Evolutionary conservation across 2,888 invertebrate species (phyloP).

Genomic region (Microdon myrmicae): DNA sequence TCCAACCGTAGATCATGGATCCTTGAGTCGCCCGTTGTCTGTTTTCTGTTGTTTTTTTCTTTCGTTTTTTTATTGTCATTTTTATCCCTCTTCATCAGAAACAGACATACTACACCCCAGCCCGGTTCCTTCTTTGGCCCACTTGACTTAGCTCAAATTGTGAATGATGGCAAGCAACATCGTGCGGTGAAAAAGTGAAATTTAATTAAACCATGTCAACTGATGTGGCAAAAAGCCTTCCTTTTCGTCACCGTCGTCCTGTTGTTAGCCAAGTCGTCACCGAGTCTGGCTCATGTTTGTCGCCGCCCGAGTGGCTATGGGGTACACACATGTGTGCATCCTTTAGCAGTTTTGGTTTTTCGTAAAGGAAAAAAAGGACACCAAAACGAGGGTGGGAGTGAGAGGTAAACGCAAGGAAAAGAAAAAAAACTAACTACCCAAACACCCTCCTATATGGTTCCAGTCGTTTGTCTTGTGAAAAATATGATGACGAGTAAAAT

Average conservation of each 20-base stretch:
- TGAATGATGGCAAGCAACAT: constrained; percentile 43
- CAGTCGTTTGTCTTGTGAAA: constrained; percentile 35
- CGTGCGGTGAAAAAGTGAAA: constrained; percentile 55
- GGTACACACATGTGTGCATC: constrained; percentile 9
- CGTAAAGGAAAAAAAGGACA: no score
- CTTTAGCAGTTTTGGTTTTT: constrained; percentile 12
- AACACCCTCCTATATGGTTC: constrained; percentile 28
- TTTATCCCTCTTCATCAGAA: no score
- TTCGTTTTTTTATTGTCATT: no score
- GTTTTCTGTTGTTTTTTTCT: constrained; percentile 20
- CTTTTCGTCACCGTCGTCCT: constrained; percentile 16
- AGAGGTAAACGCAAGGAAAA: constrained; percentile 17
- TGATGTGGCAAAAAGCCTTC: constrained; percentile 54
- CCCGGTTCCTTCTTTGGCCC: constrained; percentile 1
- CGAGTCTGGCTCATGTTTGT: constrained; percentile 12
- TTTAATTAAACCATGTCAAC: constrained; percentile 57
- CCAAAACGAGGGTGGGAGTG: no score
- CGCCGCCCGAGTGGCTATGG: constrained; percentile 14
- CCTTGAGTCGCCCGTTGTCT: constrained; percentile 1
- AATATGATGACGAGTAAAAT: constrained; percentile 46
- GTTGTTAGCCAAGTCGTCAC: constrained; percentile 1
- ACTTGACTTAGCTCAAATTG: constrained; percentile 17
- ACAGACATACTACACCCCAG: constrained; percentile 2
- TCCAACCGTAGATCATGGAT: no score
- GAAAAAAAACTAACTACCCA: constrained; percentile 12